Evolutionary conservation across 2,113 vertebrate genomes (phyloP).

Genomic region (Ahaetulla prasina): DNA sequence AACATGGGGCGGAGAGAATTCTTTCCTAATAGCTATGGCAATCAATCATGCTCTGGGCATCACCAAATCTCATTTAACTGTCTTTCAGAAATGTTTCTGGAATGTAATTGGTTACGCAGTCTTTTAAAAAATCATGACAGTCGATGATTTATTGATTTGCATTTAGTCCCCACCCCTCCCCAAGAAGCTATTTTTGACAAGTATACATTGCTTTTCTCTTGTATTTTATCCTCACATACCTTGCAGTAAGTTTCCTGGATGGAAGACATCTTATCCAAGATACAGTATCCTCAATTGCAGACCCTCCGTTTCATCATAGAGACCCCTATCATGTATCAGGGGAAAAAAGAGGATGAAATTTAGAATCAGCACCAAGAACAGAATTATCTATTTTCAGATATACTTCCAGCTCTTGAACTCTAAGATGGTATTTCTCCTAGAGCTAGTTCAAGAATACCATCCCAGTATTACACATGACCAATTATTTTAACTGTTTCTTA

Average conservation of each 20-base stretch:
- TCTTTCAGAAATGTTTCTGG: not conserved
- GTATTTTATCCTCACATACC: not conserved
- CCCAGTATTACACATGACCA: not conserved
- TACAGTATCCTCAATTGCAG: too few relatives aligned
- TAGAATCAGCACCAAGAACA: not conserved
- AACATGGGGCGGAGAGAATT: not conserved
- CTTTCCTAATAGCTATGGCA: not conserved
- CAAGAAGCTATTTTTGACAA: not conserved
- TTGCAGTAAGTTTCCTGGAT: not conserved
- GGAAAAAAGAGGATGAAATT: not conserved
- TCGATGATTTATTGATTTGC: not conserved
- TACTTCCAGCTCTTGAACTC: not conserved
- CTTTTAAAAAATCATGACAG: not conserved
- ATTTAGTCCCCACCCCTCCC: not conserved
- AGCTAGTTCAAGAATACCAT: not conserved
- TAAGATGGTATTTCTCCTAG: not conserved
- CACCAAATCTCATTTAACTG: not conserved
- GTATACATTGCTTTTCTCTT: not conserved
- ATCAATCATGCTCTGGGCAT: not conserved
- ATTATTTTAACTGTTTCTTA: not conserved
- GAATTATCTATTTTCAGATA: not conserved
- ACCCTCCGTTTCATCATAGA: not conserved
- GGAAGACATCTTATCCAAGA: not conserved
- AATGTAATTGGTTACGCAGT: not conserved
- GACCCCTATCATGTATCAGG: not conserved